Evolutionary conservation across 2,797 vertebrate genomes (phyloP), one percentile per base, ranked within the genome.

Genomic region (Fundulus diaphanus): DNA sequence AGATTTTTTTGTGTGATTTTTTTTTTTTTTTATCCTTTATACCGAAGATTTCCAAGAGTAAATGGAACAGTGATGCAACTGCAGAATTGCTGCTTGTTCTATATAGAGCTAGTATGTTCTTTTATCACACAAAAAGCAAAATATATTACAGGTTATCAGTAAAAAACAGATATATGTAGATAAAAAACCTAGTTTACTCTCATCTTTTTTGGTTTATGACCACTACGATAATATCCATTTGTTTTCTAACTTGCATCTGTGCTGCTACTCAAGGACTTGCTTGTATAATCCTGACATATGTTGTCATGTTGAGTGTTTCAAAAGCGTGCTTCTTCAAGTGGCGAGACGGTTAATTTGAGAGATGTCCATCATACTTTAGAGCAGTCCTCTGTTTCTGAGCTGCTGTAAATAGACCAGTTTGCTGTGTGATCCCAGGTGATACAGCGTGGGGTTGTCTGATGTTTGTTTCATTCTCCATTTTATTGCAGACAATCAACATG

Each of bases 291-390:
- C 20, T 22, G 18, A 37, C 20, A 20, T 61, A 46, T 52, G n/a
- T 70, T 80, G 67, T 46, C 72, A 18, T 24, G 20, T 24, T 6
- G 27, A 48, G 42, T 16, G 1, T 54, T 72, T 78, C 24, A 51
- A 42, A 79, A 29, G 15, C 74, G 51, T 51, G 70, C 29, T 59
- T 18, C 73, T 57, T 63, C 27, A 67, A 76, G 70, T 73, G 35
- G 84, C 5, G 27, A 3, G 56, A 51, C 75, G 22, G 68, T 70
- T 71, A 85, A 87, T 82, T 72, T 79, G 29, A 86, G 76, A 76
- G 31, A 77, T 61, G 71, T 77, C 73, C 78, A 76, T 80, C 69
- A 81, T 37, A 73, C 51, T n/a, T 48, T 49, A 18, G 18, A 79
- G 79, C 22, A 8, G 37, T 66, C 11, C 37, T 66, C 29, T 68